Base-by-base conservation (phyloP, 2,113 vertebrate genomes). In the Indri indri region DNA sequence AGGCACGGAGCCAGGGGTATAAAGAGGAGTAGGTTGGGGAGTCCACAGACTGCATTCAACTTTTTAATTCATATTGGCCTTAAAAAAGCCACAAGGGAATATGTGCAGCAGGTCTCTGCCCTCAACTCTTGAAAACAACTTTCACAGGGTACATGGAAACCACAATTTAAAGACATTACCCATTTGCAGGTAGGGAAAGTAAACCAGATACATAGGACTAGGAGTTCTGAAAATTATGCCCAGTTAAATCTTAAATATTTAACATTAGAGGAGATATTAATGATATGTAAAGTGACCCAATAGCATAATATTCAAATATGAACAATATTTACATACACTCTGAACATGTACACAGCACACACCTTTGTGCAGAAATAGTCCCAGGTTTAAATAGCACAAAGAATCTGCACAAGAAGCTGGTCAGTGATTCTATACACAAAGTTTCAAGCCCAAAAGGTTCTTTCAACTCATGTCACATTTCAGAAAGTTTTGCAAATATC, bases 191-290 rank as follows among this genome's bases (percentile, higher is more conserved):
- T 32, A 92, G 27, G 25, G 47, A 47, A 93, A 65, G 6, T 85
- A 88, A 91, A 87, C 34, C 12, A 80, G 74, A 71, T 47, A 14
- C 5, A 42, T 32, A 74, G 11, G 65, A n/a, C 20, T 17, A 54
- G 22, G 68, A 87, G 11, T 89, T 95, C 40, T 70, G 57, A 84
- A 95, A 96, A 87, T 47, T 76, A 45, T 66, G n/a, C 54, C 61
- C 45, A 27, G 12, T 68, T 81, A 59, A 71, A 18, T 34, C 89
- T 90, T 73, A 59, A 88, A 50, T 95, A 52, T 93, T 84, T 96
- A 74, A 50, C 65, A 71, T 50, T 77, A 14, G 70, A 84, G 45
- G 22, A 71, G 22, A 37, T 74, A 66, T 18, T 76, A 82, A 85
- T 63, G 34, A 80, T 63, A 45, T 25, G 13, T 45, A 71, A 52